Conservation (phyloP, 35 echinoderm and acorn worm genomes). For the Patiria miniata region DNA sequence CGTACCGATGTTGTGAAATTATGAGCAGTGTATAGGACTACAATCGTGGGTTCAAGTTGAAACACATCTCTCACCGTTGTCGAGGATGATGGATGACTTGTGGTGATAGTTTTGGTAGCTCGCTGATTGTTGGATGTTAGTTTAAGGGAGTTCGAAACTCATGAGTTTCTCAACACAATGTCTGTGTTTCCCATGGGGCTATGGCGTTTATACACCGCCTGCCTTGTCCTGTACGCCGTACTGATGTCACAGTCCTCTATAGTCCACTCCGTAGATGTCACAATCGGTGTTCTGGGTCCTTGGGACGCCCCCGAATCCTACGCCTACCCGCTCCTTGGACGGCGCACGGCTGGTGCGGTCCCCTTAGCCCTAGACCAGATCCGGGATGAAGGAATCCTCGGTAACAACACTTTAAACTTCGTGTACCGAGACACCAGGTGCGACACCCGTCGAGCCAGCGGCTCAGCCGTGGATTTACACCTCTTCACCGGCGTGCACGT, state of each 20-base stretch:
- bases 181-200: not conserved
- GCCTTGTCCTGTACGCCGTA: not conserved
- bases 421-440: slow-evolving; percentile 64
- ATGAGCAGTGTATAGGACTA: no score
- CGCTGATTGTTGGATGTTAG: no score
- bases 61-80: no score
- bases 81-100: no score
- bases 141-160: no score
- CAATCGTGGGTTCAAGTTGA: no score
- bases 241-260: not conserved
- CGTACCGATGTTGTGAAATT: no score
- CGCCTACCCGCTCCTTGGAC: slow-evolving; percentile 69
- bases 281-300: slow-evolving; percentile 55
- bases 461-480: slow-evolving; percentile 63
- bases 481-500: slow-evolving; percentile 48
- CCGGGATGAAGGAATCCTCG: slow-evolving; percentile 3
- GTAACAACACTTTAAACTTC: slow-evolving; percentile 29
- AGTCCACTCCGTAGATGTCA: not conserved
- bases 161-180: no score
- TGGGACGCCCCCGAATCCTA: slow-evolving; percentile 51
- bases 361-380: slow-evolving; percentile 52
- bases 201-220: not conserved
- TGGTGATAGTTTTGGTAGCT: no score
- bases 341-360: slow-evolving; percentile 55
- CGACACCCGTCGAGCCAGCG: slow-evolving; percentile 56